Evolutionary conservation across 2,888 invertebrate genomes (phyloP).

Genomic region (Urechis unicinctus): DNA sequence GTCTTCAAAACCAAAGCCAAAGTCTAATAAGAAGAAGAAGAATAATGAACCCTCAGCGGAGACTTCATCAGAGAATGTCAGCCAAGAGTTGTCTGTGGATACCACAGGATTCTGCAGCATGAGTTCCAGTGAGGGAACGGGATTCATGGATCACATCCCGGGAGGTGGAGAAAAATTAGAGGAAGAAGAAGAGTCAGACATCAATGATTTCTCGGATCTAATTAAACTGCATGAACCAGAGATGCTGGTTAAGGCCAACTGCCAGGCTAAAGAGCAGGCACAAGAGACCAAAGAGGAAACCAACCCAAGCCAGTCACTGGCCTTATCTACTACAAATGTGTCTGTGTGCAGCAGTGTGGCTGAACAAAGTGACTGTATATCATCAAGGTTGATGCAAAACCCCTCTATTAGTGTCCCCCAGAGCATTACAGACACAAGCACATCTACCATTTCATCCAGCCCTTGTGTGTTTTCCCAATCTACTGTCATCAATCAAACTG

Average conservation of each 20-base stretch:
- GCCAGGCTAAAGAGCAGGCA: neutral
- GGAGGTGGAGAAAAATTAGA: conserved; percentile 5
- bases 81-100: no score
- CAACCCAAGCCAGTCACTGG: no score
- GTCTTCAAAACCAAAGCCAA: neutral
- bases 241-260: neutral
- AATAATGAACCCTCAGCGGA: no score
- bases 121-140: neutral
- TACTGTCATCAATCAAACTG: no score
- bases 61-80: neutral
- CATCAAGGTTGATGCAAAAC: no score
- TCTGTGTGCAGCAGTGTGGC: no score
- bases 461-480: no score
- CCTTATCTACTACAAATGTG: no score
- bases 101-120: neutral
- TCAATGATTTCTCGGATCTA: conserved; percentile 13
- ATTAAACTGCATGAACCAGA: conserved; percentile 8
- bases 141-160: conserved; percentile 2
- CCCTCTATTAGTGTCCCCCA: no score
- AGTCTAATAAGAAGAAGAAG: conserved; percentile 10
- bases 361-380: no score
- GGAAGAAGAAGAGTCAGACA: conserved; percentile 14
- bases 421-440: no score
- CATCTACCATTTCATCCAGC: no score
- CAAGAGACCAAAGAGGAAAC: neutral